Evolutionary conservation across 2,797 vertebrate genomes (phyloP).

Genomic region (Danio albolineatus): DNA sequence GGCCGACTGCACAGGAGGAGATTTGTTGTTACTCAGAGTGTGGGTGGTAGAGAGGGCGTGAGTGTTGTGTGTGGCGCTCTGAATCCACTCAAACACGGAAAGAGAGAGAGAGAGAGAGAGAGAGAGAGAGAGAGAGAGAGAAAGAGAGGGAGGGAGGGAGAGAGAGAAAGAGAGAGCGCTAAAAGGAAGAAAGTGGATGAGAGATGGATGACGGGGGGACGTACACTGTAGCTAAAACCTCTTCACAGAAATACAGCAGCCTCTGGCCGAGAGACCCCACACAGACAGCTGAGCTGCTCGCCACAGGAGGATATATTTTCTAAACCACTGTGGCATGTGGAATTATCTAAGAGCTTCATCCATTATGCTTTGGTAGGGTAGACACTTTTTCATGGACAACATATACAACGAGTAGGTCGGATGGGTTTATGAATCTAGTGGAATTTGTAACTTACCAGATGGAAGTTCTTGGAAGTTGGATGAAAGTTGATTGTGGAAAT

Average conservation of each 20-base stretch:
- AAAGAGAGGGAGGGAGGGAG: constrained; percentile 22
- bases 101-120: constrained; percentile 43
- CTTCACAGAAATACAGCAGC: constrained; percentile 57
- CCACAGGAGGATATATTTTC: constrained; percentile 19
- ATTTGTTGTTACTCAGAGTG: constrained; percentile 55
- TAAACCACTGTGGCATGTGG: constrained; percentile 29
- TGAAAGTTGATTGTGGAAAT: constrained; percentile 28
- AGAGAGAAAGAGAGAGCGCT: constrained; percentile 32
- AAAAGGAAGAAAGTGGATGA: constrained; percentile 42
- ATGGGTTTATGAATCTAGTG: constrained; percentile 2
- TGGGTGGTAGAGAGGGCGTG: constrained; percentile 76
- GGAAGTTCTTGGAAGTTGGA: not conserved
- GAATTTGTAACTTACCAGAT: constrained; percentile 10
- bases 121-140: constrained; percentile 33
- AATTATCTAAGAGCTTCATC: constrained; percentile 42
- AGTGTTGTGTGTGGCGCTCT: constrained; percentile 67
- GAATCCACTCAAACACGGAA: constrained; percentile 52
- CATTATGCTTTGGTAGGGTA: constrained; percentile 45
- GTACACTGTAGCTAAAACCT: constrained; percentile 42
- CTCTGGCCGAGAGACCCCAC: constrained; percentile 40
- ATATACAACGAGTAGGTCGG: constrained; percentile 19
- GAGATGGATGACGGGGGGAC: constrained; percentile 60
- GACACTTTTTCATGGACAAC: constrained; percentile 21
- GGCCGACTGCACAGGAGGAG: constrained; percentile 23
- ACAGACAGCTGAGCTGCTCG: constrained; percentile 44